Conservation (phyloP, 2,113 vertebrate species). For the Puffinus mauretanicus region DNA sequence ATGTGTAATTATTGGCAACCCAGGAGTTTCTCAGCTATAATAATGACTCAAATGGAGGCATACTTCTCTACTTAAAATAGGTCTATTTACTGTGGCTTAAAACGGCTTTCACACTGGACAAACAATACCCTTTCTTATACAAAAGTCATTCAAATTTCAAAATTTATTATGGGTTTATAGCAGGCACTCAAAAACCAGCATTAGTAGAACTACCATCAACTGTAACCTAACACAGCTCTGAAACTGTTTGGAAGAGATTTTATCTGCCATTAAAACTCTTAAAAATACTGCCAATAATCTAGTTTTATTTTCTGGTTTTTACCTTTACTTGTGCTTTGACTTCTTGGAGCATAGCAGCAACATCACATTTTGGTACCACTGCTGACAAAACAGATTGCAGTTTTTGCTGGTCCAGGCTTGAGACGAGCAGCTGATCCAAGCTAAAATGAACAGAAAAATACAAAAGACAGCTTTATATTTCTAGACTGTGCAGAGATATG, state of each 20-base stretch:
- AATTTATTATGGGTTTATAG: neutral
- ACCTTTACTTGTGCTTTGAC: constrained; percentile 82
- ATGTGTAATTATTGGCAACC: neutral
- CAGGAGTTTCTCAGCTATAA: neutral
- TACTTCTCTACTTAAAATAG: neutral
- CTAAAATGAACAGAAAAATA: constrained; percentile 64
- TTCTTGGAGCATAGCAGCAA: constrained; percentile 78
- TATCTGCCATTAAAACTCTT: neutral
- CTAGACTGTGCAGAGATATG: neutral
- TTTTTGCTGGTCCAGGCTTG: constrained; percentile 77
- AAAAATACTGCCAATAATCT: neutral
- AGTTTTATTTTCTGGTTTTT: constrained; percentile 26
- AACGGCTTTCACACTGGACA: neutral
- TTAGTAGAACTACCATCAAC: neutral
- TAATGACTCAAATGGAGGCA: neutral
- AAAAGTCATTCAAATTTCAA: neutral
- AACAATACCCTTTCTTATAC: neutral
- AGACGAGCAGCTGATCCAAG: constrained; percentile 79
- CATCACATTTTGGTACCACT: constrained; percentile 66
- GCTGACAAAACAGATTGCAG: constrained; percentile 78
- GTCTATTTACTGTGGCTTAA: neutral
- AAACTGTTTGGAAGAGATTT: neutral
- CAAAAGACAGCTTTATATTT: neutral
- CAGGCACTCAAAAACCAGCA: neutral
- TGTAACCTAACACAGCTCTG: neutral